Conservation (phyloP, 2,113 vertebrate species). For the Australoheros scitulus region DNA sequence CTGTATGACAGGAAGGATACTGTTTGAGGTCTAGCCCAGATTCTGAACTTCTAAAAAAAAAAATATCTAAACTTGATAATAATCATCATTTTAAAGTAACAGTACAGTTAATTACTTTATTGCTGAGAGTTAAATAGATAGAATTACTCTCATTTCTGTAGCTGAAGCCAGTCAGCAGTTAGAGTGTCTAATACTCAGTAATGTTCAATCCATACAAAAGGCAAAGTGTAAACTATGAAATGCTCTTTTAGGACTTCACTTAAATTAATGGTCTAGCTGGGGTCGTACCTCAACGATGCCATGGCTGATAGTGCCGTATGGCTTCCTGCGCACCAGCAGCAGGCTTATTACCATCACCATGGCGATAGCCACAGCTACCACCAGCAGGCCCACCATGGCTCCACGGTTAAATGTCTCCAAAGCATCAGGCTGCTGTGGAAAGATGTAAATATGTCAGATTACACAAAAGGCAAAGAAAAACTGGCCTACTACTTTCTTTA, state of each 20-base stretch:
- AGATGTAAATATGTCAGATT: conserved; percentile 3
- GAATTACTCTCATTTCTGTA: neutral
- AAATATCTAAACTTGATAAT: neutral
- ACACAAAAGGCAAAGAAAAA: neutral
- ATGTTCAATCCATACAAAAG: neutral
- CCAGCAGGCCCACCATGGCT: conserved; percentile 89
- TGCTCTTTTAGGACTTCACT: neutral
- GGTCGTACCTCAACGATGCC: conserved; percentile 85
- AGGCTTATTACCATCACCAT: conserved; percentile 89
- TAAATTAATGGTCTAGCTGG: neutral
- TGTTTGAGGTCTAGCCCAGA: conserved; percentile 8
- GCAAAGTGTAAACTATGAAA: neutral
- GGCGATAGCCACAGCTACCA: conserved; percentile 87
- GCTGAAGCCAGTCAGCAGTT: neutral
- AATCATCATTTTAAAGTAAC: neutral
- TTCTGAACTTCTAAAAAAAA: neutral
- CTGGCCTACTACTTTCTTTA: neutral
- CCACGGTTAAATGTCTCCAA: conserved; percentile 86
- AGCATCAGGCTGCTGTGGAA: conserved; percentile 82
- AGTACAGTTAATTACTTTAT: neutral
- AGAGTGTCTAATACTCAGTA: neutral
- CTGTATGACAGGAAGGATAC: conserved; percentile 10
- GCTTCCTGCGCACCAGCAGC: conserved; percentile 86
- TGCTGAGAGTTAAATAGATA: neutral
- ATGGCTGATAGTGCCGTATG: conserved; percentile 87